Evolutionary conservation across 2,113 vertebrate species (phyloP).

Genomic region (Ciconia maguari): DNA sequence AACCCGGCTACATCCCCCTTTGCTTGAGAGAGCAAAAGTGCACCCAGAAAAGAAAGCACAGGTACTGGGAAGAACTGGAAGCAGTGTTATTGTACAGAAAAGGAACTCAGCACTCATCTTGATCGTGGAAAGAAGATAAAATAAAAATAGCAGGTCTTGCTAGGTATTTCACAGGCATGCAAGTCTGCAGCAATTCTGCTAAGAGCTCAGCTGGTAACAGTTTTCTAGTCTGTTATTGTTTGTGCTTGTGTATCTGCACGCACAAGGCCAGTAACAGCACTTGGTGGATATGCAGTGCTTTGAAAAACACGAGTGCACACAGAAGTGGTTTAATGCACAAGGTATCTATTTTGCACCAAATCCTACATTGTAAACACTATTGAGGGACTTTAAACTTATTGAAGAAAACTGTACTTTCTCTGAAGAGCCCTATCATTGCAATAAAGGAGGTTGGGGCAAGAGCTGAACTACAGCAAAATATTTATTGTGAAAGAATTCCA

Average conservation of each 20-base stretch:
- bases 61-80: not conserved
- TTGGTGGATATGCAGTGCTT: fast-evolving
- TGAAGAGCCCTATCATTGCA: not conserved
- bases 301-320: fast-evolving
- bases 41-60: fast-evolving
- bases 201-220: not conserved
- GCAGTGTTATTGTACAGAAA: not conserved
- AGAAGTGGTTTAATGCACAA: not conserved
- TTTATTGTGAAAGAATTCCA: not conserved
- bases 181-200: not conserved
- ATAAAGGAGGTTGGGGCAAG: not conserved
- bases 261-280: not conserved
- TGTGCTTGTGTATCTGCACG: not conserved
- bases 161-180: not conserved
- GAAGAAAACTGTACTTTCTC: not conserved
- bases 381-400: not conserved
- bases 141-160: not conserved
- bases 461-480: not conserved
- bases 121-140: not conserved
- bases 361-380: not conserved
- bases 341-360: not conserved
- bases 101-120: not conserved
- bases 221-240: fast-evolving
- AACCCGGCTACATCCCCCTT: fast-evolving
- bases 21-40: fast-evolving